These are phyloP conservation scores for Axea sp. DNA, from an alignment of 2,888 invertebrate genomes.

Conservation along the genomic window DNA sequence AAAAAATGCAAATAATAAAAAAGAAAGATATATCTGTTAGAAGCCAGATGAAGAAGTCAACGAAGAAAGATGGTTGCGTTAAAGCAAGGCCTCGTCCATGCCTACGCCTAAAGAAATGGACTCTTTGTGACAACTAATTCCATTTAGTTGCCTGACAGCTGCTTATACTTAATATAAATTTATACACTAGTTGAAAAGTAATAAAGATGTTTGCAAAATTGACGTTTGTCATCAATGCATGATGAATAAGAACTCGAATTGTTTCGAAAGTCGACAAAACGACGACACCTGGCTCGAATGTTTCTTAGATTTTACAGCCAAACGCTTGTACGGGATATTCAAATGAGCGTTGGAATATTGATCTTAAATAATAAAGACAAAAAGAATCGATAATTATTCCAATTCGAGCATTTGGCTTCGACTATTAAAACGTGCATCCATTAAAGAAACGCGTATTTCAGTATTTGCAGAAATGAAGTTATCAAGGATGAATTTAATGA, in stretches of 20 bases:
- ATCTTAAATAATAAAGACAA: no score
- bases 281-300: no score
- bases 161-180: conserved; percentile 32
- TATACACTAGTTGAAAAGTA: conserved; percentile 1
- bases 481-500: conserved; percentile 46
- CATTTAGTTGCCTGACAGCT: conserved; percentile 22
- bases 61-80: conserved; percentile 52
- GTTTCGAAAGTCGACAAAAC: no score
- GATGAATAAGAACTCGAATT: no score
- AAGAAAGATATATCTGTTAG: conserved; percentile 32
- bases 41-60: conserved; percentile 65
- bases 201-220: conserved; percentile 8
- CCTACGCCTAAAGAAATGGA: conserved; percentile 23
- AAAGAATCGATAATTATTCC: no score
- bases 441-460: no score
- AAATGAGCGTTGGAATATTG: no score
- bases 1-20: conserved; percentile 59
- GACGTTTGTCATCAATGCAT: conserved; percentile 8
- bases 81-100: conserved; percentile 26
- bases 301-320: no score
- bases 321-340: no score
- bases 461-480: no score
- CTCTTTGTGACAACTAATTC: conserved; percentile 42
- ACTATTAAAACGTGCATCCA: no score
- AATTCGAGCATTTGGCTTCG: no score